phyloP scores from a whole-genome alignment of 2,113 vertebrate genomes.

The Peromyscus leucopus region DNA sequence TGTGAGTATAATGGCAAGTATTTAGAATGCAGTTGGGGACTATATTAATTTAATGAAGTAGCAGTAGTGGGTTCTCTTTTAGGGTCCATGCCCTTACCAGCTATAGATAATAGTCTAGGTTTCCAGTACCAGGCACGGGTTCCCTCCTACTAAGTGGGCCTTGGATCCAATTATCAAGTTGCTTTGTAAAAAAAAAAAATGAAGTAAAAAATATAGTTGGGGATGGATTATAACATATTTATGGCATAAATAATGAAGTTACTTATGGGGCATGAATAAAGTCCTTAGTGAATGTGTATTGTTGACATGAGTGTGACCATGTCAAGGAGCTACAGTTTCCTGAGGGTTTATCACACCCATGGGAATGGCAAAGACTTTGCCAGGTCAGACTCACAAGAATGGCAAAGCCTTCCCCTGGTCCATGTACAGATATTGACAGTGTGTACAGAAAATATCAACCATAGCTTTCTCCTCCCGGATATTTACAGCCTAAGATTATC shows the following conservation, averaged over 20 bases:
- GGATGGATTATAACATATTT: conserved; percentile 5
- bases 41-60: background rate
- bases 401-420: background rate
- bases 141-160: background rate
- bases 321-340: background rate
- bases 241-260: background rate
- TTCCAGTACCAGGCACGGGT: background rate
- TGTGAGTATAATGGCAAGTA: background rate
- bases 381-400: background rate
- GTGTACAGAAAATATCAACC: background rate
- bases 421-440: background rate
- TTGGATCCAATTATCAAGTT: background rate
- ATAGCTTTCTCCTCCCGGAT: background rate
- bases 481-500: background rate
- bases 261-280: background rate
- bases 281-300: background rate
- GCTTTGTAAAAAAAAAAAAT: background rate
- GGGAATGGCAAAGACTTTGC: background rate
- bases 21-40: background rate
- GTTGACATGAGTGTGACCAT: background rate
- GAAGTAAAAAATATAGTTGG: background rate
- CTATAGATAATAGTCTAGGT: background rate
- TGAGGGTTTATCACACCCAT: background rate
- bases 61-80: background rate
- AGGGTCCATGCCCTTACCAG: background rate